Conservation (phyloP, 2,797 vertebrate species). For the Denticeps clupeoides region DNA sequence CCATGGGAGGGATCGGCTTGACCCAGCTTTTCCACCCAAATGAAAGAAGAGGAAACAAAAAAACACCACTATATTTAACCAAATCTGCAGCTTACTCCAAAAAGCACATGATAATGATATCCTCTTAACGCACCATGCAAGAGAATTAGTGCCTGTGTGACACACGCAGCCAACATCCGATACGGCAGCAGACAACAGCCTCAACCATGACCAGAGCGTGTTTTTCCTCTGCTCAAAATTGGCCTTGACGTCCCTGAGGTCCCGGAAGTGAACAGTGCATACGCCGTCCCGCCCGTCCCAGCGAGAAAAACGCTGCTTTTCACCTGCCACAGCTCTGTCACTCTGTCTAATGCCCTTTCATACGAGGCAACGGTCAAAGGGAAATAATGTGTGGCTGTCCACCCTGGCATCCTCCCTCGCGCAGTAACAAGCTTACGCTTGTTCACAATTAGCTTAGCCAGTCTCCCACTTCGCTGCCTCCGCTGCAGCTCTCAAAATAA, state of each 20-base stretch:
- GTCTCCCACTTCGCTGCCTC: constrained; percentile 6
- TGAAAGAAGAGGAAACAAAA: constrained; percentile 30
- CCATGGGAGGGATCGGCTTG: constrained; percentile 62
- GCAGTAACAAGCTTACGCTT: constrained; percentile 22
- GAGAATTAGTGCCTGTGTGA: constrained; percentile 55
- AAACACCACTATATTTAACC: constrained; percentile 64
- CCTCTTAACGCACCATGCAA: constrained; percentile 60
- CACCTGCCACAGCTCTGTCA: background rate
- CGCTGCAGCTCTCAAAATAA: constrained; percentile 44
- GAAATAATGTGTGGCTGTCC: background rate
- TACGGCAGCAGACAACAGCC: constrained; percentile 47
- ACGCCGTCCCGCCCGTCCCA: too few species aligned
- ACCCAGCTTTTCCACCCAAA: constrained; percentile 64
- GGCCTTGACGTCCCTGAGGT: constrained; percentile 6
- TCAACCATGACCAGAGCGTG: constrained; percentile 40
- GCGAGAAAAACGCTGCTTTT: too few species aligned
- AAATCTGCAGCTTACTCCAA: constrained; percentile 66
- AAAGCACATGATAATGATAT: constrained; percentile 68
- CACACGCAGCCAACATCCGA: constrained; percentile 48
- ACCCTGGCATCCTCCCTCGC: background rate
- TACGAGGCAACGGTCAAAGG: background rate
- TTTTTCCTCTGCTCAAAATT: background rate
- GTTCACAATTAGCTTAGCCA: constrained; percentile 17
- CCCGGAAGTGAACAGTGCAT: too few species aligned
- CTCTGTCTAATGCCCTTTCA: background rate